Conservation (phyloP, 2,888 invertebrate species). For the Hirtodrosophila duncani region DNA sequence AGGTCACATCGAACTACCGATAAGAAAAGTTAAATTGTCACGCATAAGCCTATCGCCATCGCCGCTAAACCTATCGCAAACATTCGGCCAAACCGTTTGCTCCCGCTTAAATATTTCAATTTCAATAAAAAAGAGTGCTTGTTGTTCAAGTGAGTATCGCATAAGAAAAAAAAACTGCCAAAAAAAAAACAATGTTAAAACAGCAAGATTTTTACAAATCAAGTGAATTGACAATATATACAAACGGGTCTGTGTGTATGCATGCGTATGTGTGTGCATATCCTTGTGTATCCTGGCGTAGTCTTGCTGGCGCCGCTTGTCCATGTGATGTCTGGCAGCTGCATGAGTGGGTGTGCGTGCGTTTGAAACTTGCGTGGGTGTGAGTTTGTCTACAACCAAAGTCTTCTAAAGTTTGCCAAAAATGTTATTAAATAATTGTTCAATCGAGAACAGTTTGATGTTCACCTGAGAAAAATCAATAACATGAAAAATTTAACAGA, state of each 20-base stretch:
- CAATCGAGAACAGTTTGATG: constrained; percentile 12
- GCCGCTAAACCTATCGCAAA: too few species aligned
- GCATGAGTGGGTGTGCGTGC: constrained; percentile 29
- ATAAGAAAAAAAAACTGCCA: background rate
- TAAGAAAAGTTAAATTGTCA: too few species aligned
- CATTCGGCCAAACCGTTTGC: too few species aligned
- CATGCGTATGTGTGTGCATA: constrained; percentile 10
- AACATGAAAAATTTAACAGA: constrained; percentile 17
- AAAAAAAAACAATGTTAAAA: background rate
- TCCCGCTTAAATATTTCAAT: constrained; percentile 56
- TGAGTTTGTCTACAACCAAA: constrained; percentile 13
- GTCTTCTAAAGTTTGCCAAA: too few species aligned
- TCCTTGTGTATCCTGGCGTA: constrained; percentile 61
- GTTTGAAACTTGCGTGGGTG: constrained; percentile 23
- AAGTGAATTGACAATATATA: too few species aligned
- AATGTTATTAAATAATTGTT: too few species aligned
- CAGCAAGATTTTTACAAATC: constrained; percentile 3
- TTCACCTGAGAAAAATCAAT: constrained; percentile 57
- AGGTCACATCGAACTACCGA: background rate
- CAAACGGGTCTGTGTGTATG: constrained; percentile 19
- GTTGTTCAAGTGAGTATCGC: constrained; percentile 70
- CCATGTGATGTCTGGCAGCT: constrained; percentile 34
- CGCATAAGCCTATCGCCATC: too few species aligned
- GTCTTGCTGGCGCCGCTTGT: constrained; percentile 73
- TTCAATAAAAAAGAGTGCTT: constrained; percentile 64